phyloP scores from a whole-genome alignment of 2,113 vertebrate genomes.

The Rhipidura dahli region DNA sequence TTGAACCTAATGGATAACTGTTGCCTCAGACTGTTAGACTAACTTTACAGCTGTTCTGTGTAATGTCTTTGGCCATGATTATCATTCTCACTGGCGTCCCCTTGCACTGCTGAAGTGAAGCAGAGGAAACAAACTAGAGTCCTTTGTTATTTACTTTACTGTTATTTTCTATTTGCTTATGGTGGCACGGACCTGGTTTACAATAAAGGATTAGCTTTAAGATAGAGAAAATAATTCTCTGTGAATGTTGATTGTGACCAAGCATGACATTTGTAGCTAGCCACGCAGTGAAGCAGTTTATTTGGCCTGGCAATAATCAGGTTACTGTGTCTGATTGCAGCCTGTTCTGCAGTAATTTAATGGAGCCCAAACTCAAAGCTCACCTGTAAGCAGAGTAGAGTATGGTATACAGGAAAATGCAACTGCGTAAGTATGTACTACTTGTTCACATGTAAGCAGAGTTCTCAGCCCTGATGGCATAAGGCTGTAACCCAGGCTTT shows the following conservation, averaged over 20 bases:
- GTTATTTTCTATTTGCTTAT: not conserved
- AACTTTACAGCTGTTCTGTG: not conserved
- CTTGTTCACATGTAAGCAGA: not conserved
- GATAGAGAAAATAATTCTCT: not conserved
- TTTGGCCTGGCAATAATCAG: not conserved
- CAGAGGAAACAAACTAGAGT: not conserved
- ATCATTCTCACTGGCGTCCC: not conserved
- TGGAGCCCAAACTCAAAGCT: not conserved
- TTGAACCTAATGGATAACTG: not conserved
- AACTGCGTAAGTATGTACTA: not conserved
- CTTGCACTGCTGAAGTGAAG: not conserved
- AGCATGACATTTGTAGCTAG: not conserved
- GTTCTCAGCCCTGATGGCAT: not conserved
- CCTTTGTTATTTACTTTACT: not conserved
- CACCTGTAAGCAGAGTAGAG: not conserved
- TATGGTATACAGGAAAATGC: not conserved
- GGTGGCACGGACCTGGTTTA: not conserved
- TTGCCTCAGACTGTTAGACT: not conserved
- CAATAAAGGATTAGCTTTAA: not conserved
- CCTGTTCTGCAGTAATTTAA: not conserved
- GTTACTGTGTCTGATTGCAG: not conserved
- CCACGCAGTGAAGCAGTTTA: not conserved
- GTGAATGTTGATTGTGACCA: not conserved
- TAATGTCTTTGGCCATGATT: not conserved
- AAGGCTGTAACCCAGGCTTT: not conserved